These are phyloP conservation scores for Antrozous pallidus DNA, from an alignment of 2,797 vertebrate species.

Conservation along the genomic window DNA sequence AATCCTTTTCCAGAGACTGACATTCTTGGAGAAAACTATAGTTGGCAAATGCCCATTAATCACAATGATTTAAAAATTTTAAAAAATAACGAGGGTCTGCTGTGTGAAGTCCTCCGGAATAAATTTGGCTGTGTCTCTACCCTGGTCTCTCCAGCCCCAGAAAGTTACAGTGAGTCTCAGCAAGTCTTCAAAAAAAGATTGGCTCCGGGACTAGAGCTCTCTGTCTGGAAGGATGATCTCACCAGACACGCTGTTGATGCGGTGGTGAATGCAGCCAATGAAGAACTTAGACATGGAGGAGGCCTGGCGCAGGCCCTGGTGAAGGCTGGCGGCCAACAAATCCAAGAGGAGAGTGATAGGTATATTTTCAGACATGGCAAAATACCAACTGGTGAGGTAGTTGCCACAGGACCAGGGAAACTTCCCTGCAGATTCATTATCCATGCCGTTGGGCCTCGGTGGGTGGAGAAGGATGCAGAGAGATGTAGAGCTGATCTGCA, in stretches of 20 bases:
- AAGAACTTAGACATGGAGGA: slow-evolving; percentile 74
- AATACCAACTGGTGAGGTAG: slow-evolving; percentile 76
- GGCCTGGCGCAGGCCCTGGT: slow-evolving; percentile 88
- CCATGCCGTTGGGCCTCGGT: slow-evolving; percentile 89
- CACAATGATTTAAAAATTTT: slow-evolving; percentile 74
- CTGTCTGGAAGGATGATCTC: slow-evolving; percentile 91
- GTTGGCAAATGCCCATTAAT: slow-evolving; percentile 70
- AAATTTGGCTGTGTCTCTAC: slow-evolving; percentile 85
- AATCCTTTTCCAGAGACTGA: slow-evolving; percentile 30
- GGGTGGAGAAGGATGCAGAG: rapidly evolving
- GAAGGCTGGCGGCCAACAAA: slow-evolving; percentile 83
- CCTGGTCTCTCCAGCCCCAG: neutral
- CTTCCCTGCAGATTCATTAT: slow-evolving; percentile 86
- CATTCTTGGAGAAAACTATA: slow-evolving; percentile 30
- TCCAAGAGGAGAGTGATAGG: slow-evolving; percentile 76
- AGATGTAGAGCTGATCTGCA: slow-evolving; percentile 29
- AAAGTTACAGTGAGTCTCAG: neutral
- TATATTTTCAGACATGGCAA: rapidly evolving
- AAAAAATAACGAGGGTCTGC: slow-evolving; percentile 40
- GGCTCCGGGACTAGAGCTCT: slow-evolving; percentile 76
- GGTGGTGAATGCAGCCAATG: slow-evolving; percentile 93
- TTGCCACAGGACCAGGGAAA: slow-evolving; percentile 73
- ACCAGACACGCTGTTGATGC: slow-evolving; percentile 83
- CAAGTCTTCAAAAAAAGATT: slow-evolving; percentile 78
- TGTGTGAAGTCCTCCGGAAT: slow-evolving; percentile 77